Conservation (phyloP, 2,888 invertebrate species). For the Sphaerolaimus hirsutus region DNA sequence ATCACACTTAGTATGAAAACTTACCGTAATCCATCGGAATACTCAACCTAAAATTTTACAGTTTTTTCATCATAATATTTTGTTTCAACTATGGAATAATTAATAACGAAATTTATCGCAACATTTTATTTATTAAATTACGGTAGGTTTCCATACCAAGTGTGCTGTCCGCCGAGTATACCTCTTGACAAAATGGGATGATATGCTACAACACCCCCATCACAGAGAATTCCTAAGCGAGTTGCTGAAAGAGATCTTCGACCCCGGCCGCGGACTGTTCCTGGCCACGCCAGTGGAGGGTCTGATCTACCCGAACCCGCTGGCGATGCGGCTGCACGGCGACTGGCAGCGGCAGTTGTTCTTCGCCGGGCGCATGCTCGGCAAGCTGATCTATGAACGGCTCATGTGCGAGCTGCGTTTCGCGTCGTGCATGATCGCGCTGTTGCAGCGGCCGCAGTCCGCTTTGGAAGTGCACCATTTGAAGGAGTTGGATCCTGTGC, state of each 20-base stretch:
- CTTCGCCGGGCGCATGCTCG: conserved; percentile 74
- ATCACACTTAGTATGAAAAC: too few species aligned
- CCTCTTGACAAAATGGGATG: too few species aligned
- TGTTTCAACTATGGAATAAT: too few species aligned
- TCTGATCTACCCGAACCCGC: conserved; percentile 81
- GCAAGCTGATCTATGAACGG: conserved; percentile 86
- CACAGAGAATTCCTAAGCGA: conserved; percentile 68
- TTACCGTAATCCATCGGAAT: too few species aligned
- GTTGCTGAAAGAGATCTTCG: conserved; percentile 40
- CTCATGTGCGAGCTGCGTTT: conserved; percentile 74
- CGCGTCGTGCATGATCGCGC: conserved; percentile 79
- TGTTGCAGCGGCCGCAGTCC: conserved; percentile 45
- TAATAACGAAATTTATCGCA: too few species aligned
- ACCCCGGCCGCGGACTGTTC: conserved; percentile 42
- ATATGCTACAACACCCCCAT: neutral
- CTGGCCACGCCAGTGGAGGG: conserved; percentile 68
- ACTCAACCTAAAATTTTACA: neutral
- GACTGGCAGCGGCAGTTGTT: conserved; percentile 46
- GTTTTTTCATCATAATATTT: too few species aligned
- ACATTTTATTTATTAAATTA: too few species aligned
- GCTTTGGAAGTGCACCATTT: conserved; percentile 68
- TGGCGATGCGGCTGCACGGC: conserved; percentile 45
- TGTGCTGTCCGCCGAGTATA: too few species aligned
- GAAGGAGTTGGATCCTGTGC: conserved; percentile 66
- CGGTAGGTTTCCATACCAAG: too few species aligned